Percentiles rank a stretch among this genome's conserved stretches.
Conservation (phyloP, 30 jellyfish, hydroid and myxozoan genomes). For the Aurelia aurita complex sp. Pacific region DNA sequence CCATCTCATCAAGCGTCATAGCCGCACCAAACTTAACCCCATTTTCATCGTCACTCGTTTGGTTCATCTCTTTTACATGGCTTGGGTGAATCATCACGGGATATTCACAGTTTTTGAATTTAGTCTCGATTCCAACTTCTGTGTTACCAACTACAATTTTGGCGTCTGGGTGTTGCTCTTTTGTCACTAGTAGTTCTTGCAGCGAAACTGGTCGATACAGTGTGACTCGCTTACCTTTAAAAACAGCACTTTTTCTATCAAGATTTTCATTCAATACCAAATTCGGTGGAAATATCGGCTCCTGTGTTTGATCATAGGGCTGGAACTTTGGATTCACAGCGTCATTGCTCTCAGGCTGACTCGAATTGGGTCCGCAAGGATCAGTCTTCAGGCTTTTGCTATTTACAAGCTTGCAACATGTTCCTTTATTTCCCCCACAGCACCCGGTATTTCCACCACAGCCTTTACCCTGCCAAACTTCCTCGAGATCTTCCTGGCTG, state of each 20-base stretch:
- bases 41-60: neutral
- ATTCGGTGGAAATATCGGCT: constrained; percentile 41
- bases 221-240: constrained; percentile 20
- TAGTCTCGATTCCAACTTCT: constrained; percentile 45
- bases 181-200: neutral
- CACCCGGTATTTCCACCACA: too few species aligned
- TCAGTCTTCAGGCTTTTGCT: too few species aligned
- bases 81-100: constrained; percentile 34
- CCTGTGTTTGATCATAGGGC: constrained; percentile 34
- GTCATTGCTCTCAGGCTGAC: too few species aligned
- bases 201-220: constrained; percentile 18
- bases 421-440: too few species aligned
- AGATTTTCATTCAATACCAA: neutral
- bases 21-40: constrained; percentile 48
- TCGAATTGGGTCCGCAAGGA: too few species aligned
- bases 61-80: constrained; percentile 31
- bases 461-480: too few species aligned
- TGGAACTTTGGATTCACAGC: neutral
- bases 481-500: too few species aligned
- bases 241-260: constrained; percentile 4
- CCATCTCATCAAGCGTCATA: constrained; percentile 15
- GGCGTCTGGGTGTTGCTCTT: constrained; percentile 15
- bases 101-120: constrained; percentile 17
- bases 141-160: constrained; percentile 44
- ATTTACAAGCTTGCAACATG: too few species aligned